These are phyloP conservation scores for Campoplex nolae DNA, from an alignment of 2,888 invertebrate species.

Conservation along the genomic window DNA sequence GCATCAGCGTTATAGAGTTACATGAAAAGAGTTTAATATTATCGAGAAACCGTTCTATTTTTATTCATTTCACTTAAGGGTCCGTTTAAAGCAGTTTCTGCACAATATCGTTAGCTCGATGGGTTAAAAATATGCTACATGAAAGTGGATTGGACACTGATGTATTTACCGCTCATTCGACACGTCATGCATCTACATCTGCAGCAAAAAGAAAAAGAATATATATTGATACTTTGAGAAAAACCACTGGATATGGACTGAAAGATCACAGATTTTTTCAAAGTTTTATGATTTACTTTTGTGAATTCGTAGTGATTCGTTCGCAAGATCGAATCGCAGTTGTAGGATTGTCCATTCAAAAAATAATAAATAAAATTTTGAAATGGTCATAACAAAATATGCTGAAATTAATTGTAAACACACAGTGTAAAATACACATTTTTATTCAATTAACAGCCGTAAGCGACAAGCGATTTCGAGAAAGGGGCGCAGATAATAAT, in stretches of 20 bases:
- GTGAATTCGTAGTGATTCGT: conserved; percentile 20
- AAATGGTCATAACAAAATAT: too few species aligned
- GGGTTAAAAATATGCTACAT: conserved; percentile 16
- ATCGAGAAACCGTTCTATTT: background rate
- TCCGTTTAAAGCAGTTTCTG: conserved; percentile 28
- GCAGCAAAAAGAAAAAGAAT: conserved; percentile 17
- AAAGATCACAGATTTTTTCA: conserved; percentile 13
- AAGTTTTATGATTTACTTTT: conserved; percentile 37
- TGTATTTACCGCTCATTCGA: conserved; percentile 29
- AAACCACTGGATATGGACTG: conserved; percentile 37
- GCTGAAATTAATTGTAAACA: too few species aligned
- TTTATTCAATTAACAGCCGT: background rate
- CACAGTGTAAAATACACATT: background rate
- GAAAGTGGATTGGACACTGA: conserved; percentile 35
- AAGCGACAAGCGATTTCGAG: background rate
- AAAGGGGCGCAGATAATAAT: too few species aligned
- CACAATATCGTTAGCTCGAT: conserved; percentile 21
- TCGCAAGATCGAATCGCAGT: conserved; percentile 9
- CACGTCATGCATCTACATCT: conserved; percentile 25
- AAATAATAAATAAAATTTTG: too few species aligned
- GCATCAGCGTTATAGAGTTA: conserved; percentile 18
- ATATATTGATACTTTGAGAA: conserved; percentile 33
- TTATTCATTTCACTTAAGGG: conserved; percentile 25
- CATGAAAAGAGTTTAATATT: background rate
- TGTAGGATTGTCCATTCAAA: too few species aligned